Evolutionary conservation across 2,113 vertebrate genomes (phyloP).

Genomic region (Emydura subglobosa): DNA sequence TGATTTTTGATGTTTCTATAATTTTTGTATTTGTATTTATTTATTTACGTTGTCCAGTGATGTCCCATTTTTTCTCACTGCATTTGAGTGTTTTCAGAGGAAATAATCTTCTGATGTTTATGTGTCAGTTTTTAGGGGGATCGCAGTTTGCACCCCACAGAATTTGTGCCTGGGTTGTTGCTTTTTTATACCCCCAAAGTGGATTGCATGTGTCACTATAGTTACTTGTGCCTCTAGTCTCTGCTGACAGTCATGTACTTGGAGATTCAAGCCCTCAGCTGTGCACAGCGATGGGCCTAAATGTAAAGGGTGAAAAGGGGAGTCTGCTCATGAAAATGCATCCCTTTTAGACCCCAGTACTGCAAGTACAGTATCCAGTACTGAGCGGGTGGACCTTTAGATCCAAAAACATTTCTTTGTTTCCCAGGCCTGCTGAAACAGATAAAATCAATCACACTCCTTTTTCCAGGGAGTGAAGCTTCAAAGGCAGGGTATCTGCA

Average conservation of each 20-base stretch:
- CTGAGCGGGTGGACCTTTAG: not conserved
- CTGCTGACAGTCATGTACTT: not conserved
- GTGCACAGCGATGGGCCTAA: not conserved
- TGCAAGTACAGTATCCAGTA: too few species aligned
- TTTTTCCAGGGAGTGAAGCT: not conserved
- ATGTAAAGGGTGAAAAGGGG: too few species aligned
- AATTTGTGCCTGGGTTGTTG: accelerated
- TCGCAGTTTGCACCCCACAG: not conserved
- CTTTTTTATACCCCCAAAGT: accelerated
- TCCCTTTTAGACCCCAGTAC: too few species aligned
- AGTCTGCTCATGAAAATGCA: too few species aligned
- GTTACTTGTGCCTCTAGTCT: not conserved
- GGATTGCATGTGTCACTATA: not conserved
- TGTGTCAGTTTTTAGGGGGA: not conserved
- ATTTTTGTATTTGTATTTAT: not conserved
- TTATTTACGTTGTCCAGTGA: not conserved
- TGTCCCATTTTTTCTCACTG: not conserved
- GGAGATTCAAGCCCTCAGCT: not conserved
- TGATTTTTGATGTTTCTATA: not conserved
- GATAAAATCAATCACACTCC: not conserved
- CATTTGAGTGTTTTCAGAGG: not conserved
- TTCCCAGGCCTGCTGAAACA: not conserved
- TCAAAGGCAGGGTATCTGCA: too few species aligned
- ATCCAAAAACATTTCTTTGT: not conserved
- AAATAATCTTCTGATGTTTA: not conserved